Evolutionary conservation across 2,797 vertebrate species (phyloP).

Genomic region (Phoebastria nigripes): DNA sequence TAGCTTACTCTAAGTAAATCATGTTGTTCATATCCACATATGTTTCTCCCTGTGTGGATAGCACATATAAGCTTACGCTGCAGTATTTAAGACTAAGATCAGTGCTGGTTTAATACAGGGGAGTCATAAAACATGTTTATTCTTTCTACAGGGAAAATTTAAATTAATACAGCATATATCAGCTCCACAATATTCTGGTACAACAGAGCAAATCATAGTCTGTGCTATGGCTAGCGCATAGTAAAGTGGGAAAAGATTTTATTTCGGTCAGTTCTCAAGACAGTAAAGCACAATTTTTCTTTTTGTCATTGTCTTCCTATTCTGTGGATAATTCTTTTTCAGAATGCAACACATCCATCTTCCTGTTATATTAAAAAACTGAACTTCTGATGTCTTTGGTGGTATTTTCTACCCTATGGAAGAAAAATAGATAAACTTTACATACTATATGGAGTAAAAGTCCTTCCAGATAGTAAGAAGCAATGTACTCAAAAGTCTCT

Average conservation of each 20-base stretch:
- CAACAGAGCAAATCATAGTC: neutral
- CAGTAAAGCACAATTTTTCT: neutral
- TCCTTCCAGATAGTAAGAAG: neutral
- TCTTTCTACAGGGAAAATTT: neutral
- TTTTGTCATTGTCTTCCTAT: neutral
- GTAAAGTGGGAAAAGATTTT: neutral
- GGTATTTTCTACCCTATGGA: neutral
- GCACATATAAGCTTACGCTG: neutral
- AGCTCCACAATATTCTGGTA: neutral
- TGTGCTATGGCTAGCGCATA: neutral
- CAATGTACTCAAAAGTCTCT: neutral
- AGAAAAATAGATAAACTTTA: neutral
- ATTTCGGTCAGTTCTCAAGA: neutral
- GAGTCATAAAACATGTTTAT: neutral
- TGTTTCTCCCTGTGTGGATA: neutral
- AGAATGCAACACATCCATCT: neutral
- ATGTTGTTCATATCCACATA: neutral
- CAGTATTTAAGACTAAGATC: neutral
- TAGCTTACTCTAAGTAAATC: neutral
- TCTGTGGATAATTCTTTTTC: neutral
- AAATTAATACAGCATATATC: neutral
- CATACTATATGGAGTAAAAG: neutral
- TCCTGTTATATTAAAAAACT: neutral
- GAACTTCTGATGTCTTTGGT: neutral
- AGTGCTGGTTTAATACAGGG: neutral